phyloP scores from a whole-genome alignment of 2,797 vertebrate species.

The Galaxias olidus region DNA sequence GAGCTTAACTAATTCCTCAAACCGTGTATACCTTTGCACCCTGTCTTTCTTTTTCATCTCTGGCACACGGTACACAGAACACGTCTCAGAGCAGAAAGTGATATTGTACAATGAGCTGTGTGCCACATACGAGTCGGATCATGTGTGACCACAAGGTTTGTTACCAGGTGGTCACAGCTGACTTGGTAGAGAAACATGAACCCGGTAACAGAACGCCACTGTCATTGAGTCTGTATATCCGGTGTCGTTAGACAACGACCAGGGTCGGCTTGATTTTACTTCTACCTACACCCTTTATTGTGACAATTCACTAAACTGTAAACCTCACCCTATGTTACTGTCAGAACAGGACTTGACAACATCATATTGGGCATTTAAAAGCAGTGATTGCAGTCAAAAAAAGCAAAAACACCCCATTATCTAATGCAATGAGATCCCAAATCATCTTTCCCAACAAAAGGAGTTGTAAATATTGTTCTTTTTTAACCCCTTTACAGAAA shows the following conservation, averaged over 20 bases:
- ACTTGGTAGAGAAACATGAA: constrained; percentile 34
- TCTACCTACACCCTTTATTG: constrained; percentile 32
- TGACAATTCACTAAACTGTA: constrained; percentile 48
- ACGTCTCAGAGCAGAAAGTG: too few species aligned
- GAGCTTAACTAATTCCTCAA: too few species aligned
- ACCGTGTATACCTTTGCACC: too few species aligned
- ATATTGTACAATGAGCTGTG: not conserved
- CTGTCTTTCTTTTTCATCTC: too few species aligned
- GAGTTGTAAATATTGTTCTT: too few species aligned
- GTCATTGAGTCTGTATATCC: constrained; percentile 51
- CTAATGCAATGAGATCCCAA: not conserved
- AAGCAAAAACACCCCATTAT: not conserved
- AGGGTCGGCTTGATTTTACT: constrained; percentile 54
- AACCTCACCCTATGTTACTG: constrained; percentile 48
- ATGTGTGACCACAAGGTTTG: too few species aligned
- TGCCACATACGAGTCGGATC: not conserved
- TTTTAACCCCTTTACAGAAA: not conserved
- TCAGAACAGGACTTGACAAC: constrained; percentile 43
- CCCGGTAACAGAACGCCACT: constrained; percentile 61
- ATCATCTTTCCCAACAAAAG: not conserved
- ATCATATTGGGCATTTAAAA: constrained; percentile 37
- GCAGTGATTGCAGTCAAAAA: constrained; percentile 59
- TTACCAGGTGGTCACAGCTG: too few species aligned
- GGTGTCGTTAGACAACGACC: constrained; percentile 44
- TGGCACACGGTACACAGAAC: too few species aligned